Evolutionary conservation across 2,113 vertebrate genomes (phyloP).

Genomic region (Mobula birostris): DNA sequence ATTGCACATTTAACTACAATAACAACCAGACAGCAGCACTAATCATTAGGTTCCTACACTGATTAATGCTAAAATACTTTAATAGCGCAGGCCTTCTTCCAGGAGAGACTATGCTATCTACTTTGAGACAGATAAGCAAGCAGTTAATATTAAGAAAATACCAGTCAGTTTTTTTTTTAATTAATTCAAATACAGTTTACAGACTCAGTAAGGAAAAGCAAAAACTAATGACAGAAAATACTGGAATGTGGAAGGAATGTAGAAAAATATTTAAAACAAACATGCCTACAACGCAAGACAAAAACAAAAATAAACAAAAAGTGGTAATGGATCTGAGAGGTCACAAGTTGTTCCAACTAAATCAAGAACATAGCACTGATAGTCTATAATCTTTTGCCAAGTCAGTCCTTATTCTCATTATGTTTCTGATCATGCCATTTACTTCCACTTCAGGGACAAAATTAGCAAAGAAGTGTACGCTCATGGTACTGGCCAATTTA

Average conservation of each 20-base stretch:
- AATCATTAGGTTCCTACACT: neutral
- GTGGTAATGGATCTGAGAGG: neutral
- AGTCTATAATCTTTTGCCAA: neutral
- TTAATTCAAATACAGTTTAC: neutral
- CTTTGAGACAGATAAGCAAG: too few relatives aligned
- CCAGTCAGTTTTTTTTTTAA: too few relatives aligned
- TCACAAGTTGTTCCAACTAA: neutral
- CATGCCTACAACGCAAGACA: neutral
- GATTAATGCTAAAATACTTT: neutral
- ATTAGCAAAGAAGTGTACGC: neutral
- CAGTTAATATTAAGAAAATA: neutral
- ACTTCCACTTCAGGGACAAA: neutral
- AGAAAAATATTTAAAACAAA: neutral
- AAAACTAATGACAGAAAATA: neutral
- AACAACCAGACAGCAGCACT: neutral
- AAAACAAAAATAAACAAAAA: neutral
- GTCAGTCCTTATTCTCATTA: neutral
- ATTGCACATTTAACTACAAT: neutral
- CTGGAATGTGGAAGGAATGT: neutral
- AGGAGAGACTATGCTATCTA: too few relatives aligned
- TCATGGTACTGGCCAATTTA: neutral
- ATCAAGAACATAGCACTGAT: neutral
- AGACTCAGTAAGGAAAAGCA: neutral
- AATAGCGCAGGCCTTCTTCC: too few relatives aligned
- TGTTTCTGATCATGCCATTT: neutral